phyloP scores from a whole-genome alignment of 2,113 vertebrate species.

The Ornithorhynchus anatinus region DNA sequence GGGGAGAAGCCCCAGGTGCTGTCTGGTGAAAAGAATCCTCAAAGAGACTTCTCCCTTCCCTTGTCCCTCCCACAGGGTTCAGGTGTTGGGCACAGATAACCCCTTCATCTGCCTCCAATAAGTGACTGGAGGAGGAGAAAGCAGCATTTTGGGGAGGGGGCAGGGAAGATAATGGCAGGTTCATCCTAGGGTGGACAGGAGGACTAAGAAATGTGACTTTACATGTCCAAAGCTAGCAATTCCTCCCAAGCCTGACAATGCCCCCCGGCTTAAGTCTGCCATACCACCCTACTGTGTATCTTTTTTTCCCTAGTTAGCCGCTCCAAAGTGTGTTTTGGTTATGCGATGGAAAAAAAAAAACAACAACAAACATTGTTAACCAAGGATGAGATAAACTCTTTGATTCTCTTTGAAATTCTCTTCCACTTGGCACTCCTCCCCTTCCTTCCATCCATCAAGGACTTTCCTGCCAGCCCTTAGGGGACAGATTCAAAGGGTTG shows the following conservation, averaged over 20 bases:
- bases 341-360: background rate
- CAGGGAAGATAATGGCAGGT: background rate
- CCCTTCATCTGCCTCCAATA: too few relatives aligned
- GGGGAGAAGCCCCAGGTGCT: too few relatives aligned
- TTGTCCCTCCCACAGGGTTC: too few relatives aligned
- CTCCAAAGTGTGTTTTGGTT: background rate
- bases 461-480: background rate
- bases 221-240: background rate
- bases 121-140: background rate
- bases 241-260: background rate
- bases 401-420: background rate
- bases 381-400: background rate
- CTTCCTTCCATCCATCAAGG: background rate
- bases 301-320: too few relatives aligned
- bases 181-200: background rate
- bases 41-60: too few relatives aligned
- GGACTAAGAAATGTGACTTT: background rate
- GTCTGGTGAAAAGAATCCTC: too few relatives aligned
- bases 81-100: too few relatives aligned
- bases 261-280: background rate
- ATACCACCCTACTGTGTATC: too few relatives aligned
- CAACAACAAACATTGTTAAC: background rate
- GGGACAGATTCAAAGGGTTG: background rate
- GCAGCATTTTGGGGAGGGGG: background rate
- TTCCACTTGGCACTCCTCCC: background rate